Percentiles rank a stretch among this genome's conserved stretches.
These are phyloP conservation scores for Siniperca chuatsi DNA, from an alignment of 2,113 vertebrate species.

Conservation along the genomic window DNA sequence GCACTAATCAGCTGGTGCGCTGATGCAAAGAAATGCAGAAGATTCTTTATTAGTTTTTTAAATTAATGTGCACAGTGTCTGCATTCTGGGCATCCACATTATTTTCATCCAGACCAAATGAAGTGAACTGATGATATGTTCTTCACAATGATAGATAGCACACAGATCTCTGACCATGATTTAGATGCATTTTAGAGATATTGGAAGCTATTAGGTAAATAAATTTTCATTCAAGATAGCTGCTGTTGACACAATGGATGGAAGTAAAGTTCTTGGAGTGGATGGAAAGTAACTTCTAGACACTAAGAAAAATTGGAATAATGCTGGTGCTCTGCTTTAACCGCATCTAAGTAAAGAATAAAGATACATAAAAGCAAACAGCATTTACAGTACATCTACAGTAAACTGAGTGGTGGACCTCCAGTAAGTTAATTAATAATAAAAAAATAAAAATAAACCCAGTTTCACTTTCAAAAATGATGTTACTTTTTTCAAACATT, in stretches of 20 bases:
- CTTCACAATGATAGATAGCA: constrained; percentile 4
- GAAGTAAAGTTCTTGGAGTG: background rate
- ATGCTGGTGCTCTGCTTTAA: background rate
- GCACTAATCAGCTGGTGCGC: background rate
- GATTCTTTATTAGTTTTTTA: constrained; percentile 8
- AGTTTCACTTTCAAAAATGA: background rate
- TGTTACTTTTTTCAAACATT: too few species aligned
- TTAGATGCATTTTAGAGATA: constrained; percentile 1
- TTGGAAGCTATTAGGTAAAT: constrained; percentile 4
- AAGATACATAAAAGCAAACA: too few species aligned
- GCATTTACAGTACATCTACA: too few species aligned
- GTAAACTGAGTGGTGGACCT: background rate
- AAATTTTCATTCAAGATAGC: constrained; percentile 2
- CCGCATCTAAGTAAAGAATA: too few species aligned
- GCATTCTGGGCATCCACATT: background rate
- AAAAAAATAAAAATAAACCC: background rate
- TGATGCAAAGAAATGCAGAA: background rate
- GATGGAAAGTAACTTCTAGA: background rate
- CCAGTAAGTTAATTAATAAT: background rate
- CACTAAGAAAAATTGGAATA: background rate
- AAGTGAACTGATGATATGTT: background rate
- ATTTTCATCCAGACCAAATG: background rate
- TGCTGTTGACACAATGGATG: background rate
- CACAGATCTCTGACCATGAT: background rate
- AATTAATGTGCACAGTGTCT: constrained; percentile 5